Conservation (phyloP, 2,113 vertebrate genomes). For the Paedocypris sp. region DNA sequence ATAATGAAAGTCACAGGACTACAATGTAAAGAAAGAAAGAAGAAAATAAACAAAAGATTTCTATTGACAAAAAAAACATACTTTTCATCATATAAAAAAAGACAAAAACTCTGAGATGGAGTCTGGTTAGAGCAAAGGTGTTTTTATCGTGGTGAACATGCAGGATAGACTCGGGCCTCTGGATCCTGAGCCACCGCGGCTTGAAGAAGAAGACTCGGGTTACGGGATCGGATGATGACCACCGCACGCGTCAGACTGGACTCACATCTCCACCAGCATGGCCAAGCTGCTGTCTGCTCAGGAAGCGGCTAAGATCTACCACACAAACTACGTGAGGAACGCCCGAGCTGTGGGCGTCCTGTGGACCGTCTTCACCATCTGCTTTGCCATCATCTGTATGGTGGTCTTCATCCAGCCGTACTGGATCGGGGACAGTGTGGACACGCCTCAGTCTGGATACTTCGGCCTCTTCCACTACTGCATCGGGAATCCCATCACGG, state of each 20-base stretch:
- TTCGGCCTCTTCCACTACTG: conserved; percentile 97
- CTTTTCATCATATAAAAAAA: too few relatives aligned
- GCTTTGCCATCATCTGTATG: conserved; percentile 85
- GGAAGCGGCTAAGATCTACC: conserved; percentile 90
- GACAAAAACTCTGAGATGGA: too few relatives aligned
- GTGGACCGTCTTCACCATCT: conserved; percentile 92
- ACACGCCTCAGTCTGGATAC: conserved; percentile 90
- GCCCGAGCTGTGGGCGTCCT: conserved; percentile 84
- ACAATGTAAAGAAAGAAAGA: too few relatives aligned
- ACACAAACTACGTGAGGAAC: conserved; percentile 93
- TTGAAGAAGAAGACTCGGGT: not conserved
- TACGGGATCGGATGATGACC: too few relatives aligned
- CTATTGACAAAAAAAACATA: too few relatives aligned
- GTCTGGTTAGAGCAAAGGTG: too few relatives aligned
- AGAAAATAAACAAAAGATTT: too few relatives aligned
- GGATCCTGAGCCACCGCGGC: not conserved
- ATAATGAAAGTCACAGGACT: too few relatives aligned
- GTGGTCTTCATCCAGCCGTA: conserved; percentile 97
- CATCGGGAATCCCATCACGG: conserved; percentile 88
- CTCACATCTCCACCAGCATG: not conserved
- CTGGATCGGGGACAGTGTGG: conserved; percentile 96
- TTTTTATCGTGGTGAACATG: too few relatives aligned
- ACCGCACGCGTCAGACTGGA: not conserved
- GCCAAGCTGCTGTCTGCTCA: conserved; percentile 77
- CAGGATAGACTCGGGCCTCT: not conserved